These are phyloP conservation scores for Heteromurus nitidus DNA, from an alignment of 2,888 invertebrate species.

Conservation along the genomic window DNA sequence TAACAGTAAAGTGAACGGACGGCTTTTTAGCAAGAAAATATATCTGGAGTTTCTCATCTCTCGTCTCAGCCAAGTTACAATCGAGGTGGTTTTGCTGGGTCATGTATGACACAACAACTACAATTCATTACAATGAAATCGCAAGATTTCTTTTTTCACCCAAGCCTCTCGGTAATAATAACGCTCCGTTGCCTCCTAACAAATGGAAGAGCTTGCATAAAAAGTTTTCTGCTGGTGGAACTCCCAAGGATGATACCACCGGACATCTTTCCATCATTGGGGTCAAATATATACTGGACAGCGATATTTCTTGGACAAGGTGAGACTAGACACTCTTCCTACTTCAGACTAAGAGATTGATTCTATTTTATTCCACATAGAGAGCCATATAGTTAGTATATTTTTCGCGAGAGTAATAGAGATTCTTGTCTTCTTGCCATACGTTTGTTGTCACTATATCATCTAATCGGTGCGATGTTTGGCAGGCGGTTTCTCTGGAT, in stretches of 20 bases:
- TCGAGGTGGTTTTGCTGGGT: too few relatives aligned
- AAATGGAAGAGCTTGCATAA: too few relatives aligned
- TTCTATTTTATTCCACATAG: too few relatives aligned
- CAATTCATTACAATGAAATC: neutral
- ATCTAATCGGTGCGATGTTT: neutral
- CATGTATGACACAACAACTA: too few relatives aligned
- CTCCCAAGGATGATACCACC: neutral
- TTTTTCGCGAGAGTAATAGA: neutral
- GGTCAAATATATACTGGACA: slow-evolving; percentile 4
- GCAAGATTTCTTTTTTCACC: slow-evolving; percentile 2
- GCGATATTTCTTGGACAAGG: neutral
- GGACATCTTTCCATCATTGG: slow-evolving; percentile 18
- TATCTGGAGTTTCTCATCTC: too few relatives aligned
- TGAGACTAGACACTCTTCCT: too few relatives aligned
- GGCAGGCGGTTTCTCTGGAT: slow-evolving; percentile 11
- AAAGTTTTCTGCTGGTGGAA: too few relatives aligned
- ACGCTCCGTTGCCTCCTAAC: neutral
- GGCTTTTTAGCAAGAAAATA: too few relatives aligned
- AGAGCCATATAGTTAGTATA: neutral
- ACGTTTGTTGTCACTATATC: neutral
- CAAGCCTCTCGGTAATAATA: neutral
- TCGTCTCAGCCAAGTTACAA: too few relatives aligned
- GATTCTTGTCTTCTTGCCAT: too few relatives aligned
- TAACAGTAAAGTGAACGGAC: too few relatives aligned
- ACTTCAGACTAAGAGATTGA: too few relatives aligned